Conservation (phyloP, 37 sponge, comb jelly and placozoan genomes). For the Halisarca cf. caerulea region DNA sequence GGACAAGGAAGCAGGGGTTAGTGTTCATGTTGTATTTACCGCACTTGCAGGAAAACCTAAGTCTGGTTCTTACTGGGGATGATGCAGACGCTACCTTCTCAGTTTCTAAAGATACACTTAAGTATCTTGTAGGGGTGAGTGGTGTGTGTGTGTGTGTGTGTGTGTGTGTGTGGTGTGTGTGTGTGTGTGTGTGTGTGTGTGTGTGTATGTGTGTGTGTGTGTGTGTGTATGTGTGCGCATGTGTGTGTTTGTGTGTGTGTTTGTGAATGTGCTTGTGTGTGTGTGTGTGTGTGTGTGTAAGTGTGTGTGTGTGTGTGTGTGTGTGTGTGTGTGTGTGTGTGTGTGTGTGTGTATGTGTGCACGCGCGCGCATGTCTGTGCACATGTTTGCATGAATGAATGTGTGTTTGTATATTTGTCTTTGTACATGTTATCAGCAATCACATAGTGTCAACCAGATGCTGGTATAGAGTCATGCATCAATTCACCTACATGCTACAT, state of each 20-base stretch:
- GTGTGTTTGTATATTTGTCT: no score
- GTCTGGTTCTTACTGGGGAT: neutral
- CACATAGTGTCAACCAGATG: no score
- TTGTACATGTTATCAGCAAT: no score
- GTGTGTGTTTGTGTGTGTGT: neutral
- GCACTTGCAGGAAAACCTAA: neutral
- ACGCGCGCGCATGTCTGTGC: neutral
- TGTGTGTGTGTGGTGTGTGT: constrained; percentile 24
- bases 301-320: neutral
- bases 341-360: neutral
- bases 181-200: neutral
- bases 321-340: neutral
- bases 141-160: constrained; percentile 24
- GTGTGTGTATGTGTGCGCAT: constrained; percentile 6
- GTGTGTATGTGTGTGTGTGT: constrained; percentile 1
- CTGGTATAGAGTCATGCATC: no score
- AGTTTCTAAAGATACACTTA: neutral
- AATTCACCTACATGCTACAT: no score
- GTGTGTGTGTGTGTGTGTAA: neutral
- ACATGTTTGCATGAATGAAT: no score
- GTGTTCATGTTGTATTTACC: no score
- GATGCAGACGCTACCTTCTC: neutral
- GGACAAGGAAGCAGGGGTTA: no score
- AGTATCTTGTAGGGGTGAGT: neutral
- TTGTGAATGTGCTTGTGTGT: neutral